phyloP scores from a whole-genome alignment of 35 echinoderm and acorn worm species.

The Lytechinus variegatus region DNA sequence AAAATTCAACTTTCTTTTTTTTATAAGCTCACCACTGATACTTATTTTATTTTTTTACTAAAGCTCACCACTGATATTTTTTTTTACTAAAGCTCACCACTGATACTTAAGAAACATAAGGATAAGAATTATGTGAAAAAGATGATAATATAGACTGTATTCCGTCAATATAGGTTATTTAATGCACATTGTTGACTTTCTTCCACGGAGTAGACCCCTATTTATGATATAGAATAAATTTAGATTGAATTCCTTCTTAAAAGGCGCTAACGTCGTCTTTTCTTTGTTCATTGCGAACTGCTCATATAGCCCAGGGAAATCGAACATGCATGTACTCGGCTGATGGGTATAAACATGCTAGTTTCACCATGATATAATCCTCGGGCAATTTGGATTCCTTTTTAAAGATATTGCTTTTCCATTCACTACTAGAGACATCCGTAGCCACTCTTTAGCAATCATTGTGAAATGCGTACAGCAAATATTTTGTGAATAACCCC shows the following conservation, averaged over 20 bases:
- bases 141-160: too few species aligned
- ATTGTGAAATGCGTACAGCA: not conserved
- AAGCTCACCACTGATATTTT: too few species aligned
- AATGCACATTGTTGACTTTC: too few species aligned
- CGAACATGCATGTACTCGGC: not conserved
- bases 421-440: not conserved
- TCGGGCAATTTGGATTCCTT: not conserved
- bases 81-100: too few species aligned
- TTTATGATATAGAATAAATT: not conserved
- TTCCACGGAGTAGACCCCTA: too few species aligned
- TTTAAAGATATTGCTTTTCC: not conserved
- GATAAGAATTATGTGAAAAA: too few species aligned
- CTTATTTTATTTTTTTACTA: too few species aligned
- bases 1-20: too few species aligned
- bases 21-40: too few species aligned
- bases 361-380: constrained; percentile 4
- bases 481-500: constrained; percentile 6
- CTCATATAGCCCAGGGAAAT: not conserved
- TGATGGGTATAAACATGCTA: not conserved
- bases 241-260: not conserved
- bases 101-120: too few species aligned
- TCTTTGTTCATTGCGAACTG: not conserved
- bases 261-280: not conserved
- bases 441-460: not conserved
- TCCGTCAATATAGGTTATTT: too few species aligned